A percentile compares a stretch with the other conserved stretches of the same genome.
phyloP scores from a whole-genome alignment of 2,888 invertebrate genomes.

The Pachliopta kotzebuea region DNA sequence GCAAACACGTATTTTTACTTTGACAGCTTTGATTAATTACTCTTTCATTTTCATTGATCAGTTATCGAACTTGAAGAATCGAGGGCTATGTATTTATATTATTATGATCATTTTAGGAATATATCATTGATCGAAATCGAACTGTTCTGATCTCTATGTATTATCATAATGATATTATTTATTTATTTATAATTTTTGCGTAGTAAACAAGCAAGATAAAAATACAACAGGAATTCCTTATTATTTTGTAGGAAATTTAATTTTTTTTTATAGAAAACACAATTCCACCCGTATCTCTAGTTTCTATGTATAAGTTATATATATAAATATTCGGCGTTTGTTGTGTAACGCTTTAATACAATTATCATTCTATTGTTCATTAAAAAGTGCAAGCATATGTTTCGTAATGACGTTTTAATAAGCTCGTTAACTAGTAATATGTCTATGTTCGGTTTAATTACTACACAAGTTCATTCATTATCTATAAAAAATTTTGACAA shows the following conservation, averaged over 20 bases:
- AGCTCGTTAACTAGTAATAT: not conserved
- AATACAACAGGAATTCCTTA: too few species aligned
- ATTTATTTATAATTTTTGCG: too few species aligned
- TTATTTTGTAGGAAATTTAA: not conserved
- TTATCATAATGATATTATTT: not conserved
- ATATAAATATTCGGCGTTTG: not conserved
- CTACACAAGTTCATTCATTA: not conserved
- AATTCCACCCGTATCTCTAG: not conserved
- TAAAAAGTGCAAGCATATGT: not conserved
- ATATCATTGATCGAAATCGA: not conserved
- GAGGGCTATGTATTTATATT: not conserved
- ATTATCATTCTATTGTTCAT: not conserved
- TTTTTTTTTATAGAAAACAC: not conserved
- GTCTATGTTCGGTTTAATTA: not conserved
- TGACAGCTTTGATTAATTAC: slow-evolving; percentile 3
- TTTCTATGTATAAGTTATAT: not conserved
- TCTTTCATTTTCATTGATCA: not conserved
- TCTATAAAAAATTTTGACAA: not conserved
- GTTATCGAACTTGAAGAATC: slow-evolving; percentile 1
- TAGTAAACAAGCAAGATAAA: too few species aligned
- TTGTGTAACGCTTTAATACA: not conserved
- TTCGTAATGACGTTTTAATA: not conserved
- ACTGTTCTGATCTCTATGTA: not conserved
- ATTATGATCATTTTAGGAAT: not conserved
- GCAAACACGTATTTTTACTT: not conserved